These are phyloP conservation scores for Dolichopus griseipennis DNA, from an alignment of 2,888 invertebrate genomes.

Conservation along the genomic window DNA sequence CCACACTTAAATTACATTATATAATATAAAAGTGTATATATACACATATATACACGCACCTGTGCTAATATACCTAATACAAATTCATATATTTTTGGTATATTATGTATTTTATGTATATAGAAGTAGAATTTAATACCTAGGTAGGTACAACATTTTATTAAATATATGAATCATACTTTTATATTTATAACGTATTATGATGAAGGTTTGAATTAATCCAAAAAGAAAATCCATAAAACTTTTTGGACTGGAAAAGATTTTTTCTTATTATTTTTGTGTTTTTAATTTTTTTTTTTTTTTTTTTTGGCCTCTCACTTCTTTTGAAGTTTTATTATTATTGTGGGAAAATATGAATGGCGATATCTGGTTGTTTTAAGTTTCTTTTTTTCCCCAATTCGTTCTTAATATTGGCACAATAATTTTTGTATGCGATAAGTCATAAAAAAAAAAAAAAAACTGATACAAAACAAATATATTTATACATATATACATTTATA, in stretches of 20 bases:
- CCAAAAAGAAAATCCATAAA: not conserved
- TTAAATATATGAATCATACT: not conserved
- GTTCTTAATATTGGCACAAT: not conserved
- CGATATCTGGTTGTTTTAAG: no score
- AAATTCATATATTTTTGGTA: not conserved
- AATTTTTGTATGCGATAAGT: constrained; percentile 3
- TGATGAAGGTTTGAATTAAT: not conserved
- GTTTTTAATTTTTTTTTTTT: not conserved
- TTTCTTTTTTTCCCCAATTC: not conserved
- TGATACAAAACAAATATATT: not conserved
- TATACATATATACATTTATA: no score
- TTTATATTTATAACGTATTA: not conserved
- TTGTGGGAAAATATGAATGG: not conserved
- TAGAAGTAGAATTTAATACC: not conserved
- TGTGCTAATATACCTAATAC: no score
- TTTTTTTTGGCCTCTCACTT: no score
- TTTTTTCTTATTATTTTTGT: not conserved
- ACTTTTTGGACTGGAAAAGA: not conserved
- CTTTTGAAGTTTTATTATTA: no score
- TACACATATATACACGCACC: not conserved
- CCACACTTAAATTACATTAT: no score
- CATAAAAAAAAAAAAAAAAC: no score
- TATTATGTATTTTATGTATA: not conserved
- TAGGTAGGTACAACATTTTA: not conserved
- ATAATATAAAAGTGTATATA: no score